Evolutionary conservation across 2,797 vertebrate species (phyloP).

Genomic region (Sciurus carolinensis): DNA sequence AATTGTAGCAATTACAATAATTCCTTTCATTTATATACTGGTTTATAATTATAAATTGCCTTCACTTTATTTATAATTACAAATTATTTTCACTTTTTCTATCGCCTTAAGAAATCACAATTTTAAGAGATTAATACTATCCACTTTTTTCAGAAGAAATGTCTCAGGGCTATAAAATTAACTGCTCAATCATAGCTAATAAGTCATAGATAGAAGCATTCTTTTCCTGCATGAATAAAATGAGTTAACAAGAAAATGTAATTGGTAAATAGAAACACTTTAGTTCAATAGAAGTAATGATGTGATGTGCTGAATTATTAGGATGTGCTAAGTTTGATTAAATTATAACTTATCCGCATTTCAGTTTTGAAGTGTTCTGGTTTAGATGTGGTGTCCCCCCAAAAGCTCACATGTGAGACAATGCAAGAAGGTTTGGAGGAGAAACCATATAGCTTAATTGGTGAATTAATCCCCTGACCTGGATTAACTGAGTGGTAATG

Average conservation of each 20-base stretch:
- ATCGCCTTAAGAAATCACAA: background rate
- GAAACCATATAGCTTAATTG: too few species aligned
- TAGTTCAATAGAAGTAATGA: background rate
- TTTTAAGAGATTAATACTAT: background rate
- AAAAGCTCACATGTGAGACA: too few species aligned
- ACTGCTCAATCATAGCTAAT: background rate
- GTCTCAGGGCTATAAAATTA: background rate
- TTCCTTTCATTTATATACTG: background rate
- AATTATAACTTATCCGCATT: background rate
- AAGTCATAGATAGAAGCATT: background rate
- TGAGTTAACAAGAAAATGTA: background rate
- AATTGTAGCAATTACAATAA: background rate
- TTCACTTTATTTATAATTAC: constrained; percentile 14
- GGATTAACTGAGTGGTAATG: too few species aligned
- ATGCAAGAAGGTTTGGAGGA: too few species aligned
- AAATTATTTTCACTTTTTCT: constrained; percentile 11
- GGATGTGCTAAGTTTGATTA: background rate
- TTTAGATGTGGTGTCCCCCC: too few species aligned
- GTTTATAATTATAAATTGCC: constrained; percentile 41
- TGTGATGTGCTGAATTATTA: background rate
- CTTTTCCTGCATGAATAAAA: background rate
- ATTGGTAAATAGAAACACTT: background rate
- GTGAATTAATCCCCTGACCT: too few species aligned
- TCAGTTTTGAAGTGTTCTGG: background rate
- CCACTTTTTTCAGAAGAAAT: background rate